A percentile compares a stretch with the other conserved stretches of the same genome.
Conservation (phyloP, 35 echinoderm and acorn worm genomes). For the Amphiura filiformis region DNA sequence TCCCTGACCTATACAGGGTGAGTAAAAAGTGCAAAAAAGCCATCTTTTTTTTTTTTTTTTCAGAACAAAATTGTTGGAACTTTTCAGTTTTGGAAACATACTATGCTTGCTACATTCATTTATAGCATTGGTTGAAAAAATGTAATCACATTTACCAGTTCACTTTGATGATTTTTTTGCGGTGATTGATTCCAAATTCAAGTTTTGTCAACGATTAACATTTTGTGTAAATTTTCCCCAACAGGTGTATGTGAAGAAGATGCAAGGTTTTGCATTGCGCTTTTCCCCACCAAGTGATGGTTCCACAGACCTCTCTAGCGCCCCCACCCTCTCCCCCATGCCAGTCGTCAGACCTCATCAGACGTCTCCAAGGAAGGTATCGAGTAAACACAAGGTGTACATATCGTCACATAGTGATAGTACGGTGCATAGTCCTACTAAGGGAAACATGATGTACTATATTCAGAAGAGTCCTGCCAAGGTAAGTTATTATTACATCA, state of each 20-base stretch:
- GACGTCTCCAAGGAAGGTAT: slow-evolving; percentile 82
- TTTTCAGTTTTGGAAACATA: no score
- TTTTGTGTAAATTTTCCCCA: no score
- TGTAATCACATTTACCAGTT: no score
- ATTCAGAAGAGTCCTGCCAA: slow-evolving; percentile 90
- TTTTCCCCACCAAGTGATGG: slow-evolving; percentile 47
- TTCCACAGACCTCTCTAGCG: slow-evolving; percentile 11
- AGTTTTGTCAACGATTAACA: no score
- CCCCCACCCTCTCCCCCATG: slow-evolving; percentile 80
- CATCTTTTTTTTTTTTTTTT: no score
- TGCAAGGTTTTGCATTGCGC: slow-evolving; percentile 69
- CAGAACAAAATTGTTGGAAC: no score
- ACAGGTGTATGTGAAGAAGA: slow-evolving; percentile 62
- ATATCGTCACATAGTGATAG: slow-evolving; percentile 63
- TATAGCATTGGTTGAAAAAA: no score
- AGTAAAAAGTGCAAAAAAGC: no score
- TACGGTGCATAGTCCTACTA: slow-evolving; percentile 50
- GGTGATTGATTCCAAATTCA: no score
- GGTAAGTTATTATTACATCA: slow-evolving; percentile 54
- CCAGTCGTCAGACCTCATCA: slow-evolving; percentile 68
- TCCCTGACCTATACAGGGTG: no score
- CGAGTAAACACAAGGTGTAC: slow-evolving; percentile 77
- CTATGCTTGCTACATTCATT: no score
- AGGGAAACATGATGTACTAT: slow-evolving; percentile 65
- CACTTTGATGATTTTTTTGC: no score